Evolutionary conservation across 2,797 vertebrate genomes (phyloP), one percentile per base, ranked within the genome.

Genomic region (Leuciscus waleckii): DNA sequence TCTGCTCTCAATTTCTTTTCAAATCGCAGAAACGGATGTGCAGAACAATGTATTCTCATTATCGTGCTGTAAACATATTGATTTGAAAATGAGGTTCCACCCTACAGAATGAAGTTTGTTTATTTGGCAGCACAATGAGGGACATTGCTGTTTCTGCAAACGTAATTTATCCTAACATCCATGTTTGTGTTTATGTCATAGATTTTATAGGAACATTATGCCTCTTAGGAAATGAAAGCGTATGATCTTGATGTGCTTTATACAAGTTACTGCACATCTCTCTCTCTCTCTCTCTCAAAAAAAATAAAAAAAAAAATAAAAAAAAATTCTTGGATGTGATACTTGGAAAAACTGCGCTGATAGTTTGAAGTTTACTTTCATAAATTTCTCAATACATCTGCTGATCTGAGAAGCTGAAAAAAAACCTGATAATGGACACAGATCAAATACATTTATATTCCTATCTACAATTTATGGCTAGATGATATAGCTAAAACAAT

Each of bases 141-240:
- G 11, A 49, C 49, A 16, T 19, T 58, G 79, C n/a, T 65, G 54
- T 29, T 37, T n/a, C 51, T 65, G 21, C 58, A 56, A 74, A 51
- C 61, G 11, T 37, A 39, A 65, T 84, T 84, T 19, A 76, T 61
- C 32, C 71, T 29, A 74, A 61, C 32, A 23, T 14, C 54, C 23
- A 43, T 79, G 11, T 84, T 77, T 76, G 7, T 39, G n/a, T 63
- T 63, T 63, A 63, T 26, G 58, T 61, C n/a, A 61, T 11, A 56
- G 76, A 41, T 16, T 84, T 71, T 65, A 84, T 71, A 19, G 32
- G n/a, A 67, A 80, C 51, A 84, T 46, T 51, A 70, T 19, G 63
- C 26, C 11, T 63, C 51, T 84, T 70, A 70, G 78, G 73, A 67
- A 51, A 84, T 81, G 84, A 81, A 69, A 78, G 39, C 63, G 54